Evolutionary conservation across 1,140 invertebrate genomes (phyloP).

Genomic region (Calliopsis andreniformis): DNA sequence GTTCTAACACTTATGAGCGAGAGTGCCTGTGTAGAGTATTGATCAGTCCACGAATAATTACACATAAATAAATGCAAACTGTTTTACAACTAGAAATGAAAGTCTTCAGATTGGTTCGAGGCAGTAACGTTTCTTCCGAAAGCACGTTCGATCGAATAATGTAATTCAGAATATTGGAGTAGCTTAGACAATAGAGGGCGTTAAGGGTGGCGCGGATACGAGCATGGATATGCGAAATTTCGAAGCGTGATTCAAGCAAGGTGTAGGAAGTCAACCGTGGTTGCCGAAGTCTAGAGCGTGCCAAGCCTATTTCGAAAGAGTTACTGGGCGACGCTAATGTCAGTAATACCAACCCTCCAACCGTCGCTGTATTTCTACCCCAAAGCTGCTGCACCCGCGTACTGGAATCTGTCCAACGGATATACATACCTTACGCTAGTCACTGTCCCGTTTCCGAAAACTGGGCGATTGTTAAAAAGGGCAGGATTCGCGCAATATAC

Average conservation of each 20-base stretch:
- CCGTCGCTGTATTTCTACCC: conserved; percentile 61
- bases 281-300: conserved; percentile 54
- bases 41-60: too few relatives aligned
- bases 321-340: conserved; percentile 74
- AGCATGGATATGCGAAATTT: conserved; percentile 20
- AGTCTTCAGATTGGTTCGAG: neutral
- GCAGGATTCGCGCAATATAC: conserved; percentile 47
- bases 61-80: too few relatives aligned
- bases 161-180: neutral
- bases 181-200: neutral
- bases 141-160: neutral
- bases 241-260: conserved; percentile 61
- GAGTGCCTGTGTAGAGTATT: too few relatives aligned
- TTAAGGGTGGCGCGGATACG: conserved; percentile 1
- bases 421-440: conserved; percentile 60
- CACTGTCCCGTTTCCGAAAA: conserved; percentile 34
- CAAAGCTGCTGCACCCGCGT: conserved; percentile 57
- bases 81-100: too few relatives aligned
- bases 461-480: conserved; percentile 64
- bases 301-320: conserved; percentile 73
- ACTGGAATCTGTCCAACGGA: conserved; percentile 71
- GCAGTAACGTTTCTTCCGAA: neutral
- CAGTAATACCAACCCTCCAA: conserved; percentile 70
- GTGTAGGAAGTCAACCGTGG: conserved; percentile 59
- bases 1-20: too few relatives aligned